Evolutionary conservation across 2,888 invertebrate species (phyloP).

Genomic region (Hylaea fasciaria): DNA sequence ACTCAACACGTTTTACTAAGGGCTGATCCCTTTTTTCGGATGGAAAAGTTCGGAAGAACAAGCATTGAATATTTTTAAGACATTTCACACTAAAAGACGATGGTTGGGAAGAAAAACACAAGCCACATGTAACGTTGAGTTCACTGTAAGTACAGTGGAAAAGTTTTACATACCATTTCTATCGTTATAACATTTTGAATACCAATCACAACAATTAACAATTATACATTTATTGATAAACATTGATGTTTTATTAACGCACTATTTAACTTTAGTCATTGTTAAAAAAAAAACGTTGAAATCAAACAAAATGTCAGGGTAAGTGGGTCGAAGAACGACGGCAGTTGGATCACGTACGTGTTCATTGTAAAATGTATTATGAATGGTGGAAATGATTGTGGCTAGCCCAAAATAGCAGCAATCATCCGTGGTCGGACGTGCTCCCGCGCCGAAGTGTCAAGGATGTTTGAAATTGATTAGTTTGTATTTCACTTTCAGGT

Average conservation of each 20-base stretch:
- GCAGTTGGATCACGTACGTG: constrained; percentile 62
- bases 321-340: constrained; percentile 61
- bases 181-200: no score
- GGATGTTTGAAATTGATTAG: constrained; percentile 55
- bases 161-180: no score
- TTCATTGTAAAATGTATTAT: constrained; percentile 56
- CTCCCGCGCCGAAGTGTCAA: constrained; percentile 57
- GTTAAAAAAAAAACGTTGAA: constrained; percentile 52
- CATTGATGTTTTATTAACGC: constrained; percentile 45
- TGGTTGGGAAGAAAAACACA: no score
- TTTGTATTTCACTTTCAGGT: constrained; percentile 30
- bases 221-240: background rate
- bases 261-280: constrained; percentile 48
- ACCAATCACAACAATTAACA: background rate
- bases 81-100: no score
- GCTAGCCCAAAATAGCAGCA: constrained; percentile 60
- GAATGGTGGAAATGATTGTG: constrained; percentile 62
- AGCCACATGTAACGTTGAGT: no score
- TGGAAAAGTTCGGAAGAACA: no score
- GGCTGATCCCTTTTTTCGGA: no score
- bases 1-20: no score
- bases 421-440: constrained; percentile 61
- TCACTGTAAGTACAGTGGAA: no score
- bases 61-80: no score
- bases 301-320: constrained; percentile 60